Conservation (phyloP, 2,888 invertebrate genomes). For the Tortrix viridana region DNA sequence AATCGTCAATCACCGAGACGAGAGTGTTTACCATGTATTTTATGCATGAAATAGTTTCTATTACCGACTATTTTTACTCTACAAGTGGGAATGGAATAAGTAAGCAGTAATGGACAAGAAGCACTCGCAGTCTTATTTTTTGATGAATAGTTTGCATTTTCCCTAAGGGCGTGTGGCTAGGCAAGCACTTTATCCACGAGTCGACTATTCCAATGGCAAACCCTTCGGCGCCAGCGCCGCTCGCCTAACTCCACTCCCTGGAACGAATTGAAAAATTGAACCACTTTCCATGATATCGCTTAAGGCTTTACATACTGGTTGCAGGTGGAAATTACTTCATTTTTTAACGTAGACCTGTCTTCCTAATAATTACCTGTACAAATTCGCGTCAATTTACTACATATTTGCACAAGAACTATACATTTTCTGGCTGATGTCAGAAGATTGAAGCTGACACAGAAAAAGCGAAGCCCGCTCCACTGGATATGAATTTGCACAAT, state of each 20-base stretch:
- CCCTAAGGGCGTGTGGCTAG: constrained; percentile 40
- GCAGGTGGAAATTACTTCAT: constrained; percentile 62
- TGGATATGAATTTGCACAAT: constrained; percentile 33
- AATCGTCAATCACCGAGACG: constrained; percentile 45
- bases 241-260: constrained; percentile 36
- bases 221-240: constrained; percentile 38
- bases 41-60: constrained; percentile 16
- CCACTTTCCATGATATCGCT: constrained; percentile 69
- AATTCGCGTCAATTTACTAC: constrained; percentile 1
- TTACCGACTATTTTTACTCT: constrained; percentile 35
- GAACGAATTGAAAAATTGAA: constrained; percentile 66
- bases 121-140: constrained; percentile 31
- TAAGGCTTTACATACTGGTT: constrained; percentile 61
- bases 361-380: constrained; percentile 30
- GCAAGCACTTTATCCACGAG: constrained; percentile 33
- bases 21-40: constrained; percentile 32
- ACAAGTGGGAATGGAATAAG: constrained; percentile 36
- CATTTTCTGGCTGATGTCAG: constrained; percentile 29
- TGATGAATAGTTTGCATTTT: constrained; percentile 44
- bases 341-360: constrained; percentile 6
- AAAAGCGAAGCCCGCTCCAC: constrained; percentile 3
- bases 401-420: constrained; percentile 31
- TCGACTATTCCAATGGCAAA: constrained; percentile 40
- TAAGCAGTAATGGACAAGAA: constrained; percentile 35
- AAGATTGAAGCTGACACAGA: not conserved